Conservation (phyloP, 2,797 vertebrate genomes). For the Takifugu ocellatus region DNA sequence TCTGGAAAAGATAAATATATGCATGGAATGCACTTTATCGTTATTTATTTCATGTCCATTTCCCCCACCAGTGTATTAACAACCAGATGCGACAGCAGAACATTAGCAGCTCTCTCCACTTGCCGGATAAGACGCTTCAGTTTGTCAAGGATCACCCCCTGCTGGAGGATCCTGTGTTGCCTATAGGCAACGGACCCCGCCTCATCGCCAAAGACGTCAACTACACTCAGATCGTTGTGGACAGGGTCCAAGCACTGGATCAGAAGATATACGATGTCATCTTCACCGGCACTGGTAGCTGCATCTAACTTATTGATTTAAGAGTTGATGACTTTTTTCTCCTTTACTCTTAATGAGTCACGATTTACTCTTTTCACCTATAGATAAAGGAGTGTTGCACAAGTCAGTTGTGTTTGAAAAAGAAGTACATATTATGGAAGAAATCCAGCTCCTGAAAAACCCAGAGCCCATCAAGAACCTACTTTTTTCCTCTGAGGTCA, state of each 20-base stretch:
- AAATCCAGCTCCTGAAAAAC: slow-evolving; percentile 86
- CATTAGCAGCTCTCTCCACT: slow-evolving; percentile 85
- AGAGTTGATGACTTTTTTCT: not conserved
- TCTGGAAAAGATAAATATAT: not conserved
- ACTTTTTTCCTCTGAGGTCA: slow-evolving; percentile 85
- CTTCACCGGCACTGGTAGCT: slow-evolving; percentile 88
- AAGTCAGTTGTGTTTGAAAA: slow-evolving; percentile 85
- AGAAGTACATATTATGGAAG: slow-evolving; percentile 88
- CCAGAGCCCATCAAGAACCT: slow-evolving; percentile 85
- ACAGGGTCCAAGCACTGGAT: slow-evolving; percentile 85
- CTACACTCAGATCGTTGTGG: slow-evolving; percentile 94
- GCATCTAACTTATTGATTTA: not conserved
- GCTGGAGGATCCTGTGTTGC: slow-evolving; percentile 89
- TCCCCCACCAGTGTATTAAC: slow-evolving; percentile 86
- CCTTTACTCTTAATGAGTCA: not conserved
- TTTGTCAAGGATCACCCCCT: slow-evolving; percentile 96
- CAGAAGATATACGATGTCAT: slow-evolving; percentile 86
- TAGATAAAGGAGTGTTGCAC: slow-evolving; percentile 89
- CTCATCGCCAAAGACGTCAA: slow-evolving; percentile 87
- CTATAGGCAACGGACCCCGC: slow-evolving; percentile 82
- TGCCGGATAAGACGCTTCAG: slow-evolving; percentile 94
- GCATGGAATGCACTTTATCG: too few species aligned
- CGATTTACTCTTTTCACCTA: not conserved
- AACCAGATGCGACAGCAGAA: slow-evolving; percentile 80
- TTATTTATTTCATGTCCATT: not conserved